Evolutionary conservation across 2,888 invertebrate genomes (phyloP).

Genomic region (Pogonocherus hispidulus): DNA sequence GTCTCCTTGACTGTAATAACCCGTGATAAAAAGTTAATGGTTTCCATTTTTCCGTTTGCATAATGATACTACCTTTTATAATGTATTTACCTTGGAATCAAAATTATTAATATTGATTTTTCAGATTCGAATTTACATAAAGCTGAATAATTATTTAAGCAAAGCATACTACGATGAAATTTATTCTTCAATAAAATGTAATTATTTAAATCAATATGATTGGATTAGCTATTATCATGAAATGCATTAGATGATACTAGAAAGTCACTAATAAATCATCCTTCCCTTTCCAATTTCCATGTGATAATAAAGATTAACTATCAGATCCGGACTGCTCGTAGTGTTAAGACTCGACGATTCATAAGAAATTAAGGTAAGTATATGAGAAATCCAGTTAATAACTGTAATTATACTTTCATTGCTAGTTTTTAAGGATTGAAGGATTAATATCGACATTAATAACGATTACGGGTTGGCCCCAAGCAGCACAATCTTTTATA

Average conservation of each 20-base stretch:
- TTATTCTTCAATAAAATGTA: slow-evolving; percentile 30
- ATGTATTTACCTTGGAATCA: slow-evolving; percentile 20
- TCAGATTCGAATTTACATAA: slow-evolving; percentile 30
- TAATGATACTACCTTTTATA: slow-evolving; percentile 14
- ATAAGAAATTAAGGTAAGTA: slow-evolving; percentile 35
- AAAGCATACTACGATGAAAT: slow-evolving; percentile 16
- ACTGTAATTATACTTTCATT: slow-evolving; percentile 42
- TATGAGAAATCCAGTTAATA: slow-evolving; percentile 43
- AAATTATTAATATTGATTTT: slow-evolving; percentile 29
- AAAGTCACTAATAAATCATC: slow-evolving; percentile 20
- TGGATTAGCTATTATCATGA: slow-evolving; percentile 33
- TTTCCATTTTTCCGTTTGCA: background rate
- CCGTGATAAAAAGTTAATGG: slow-evolving; percentile 15
- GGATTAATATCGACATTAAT: slow-evolving; percentile 31
- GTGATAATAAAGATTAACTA: slow-evolving; percentile 21
- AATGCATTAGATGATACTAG: slow-evolving; percentile 13
- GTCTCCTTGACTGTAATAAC: slow-evolving; percentile 7
- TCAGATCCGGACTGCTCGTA: slow-evolving; percentile 4
- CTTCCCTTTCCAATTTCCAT: background rate
- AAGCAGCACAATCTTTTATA: slow-evolving; percentile 6
- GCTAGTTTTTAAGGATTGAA: slow-evolving; percentile 30
- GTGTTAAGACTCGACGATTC: slow-evolving; percentile 10
- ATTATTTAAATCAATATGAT: slow-evolving; percentile 36
- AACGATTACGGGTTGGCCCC: slow-evolving; percentile 8
- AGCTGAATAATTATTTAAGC: slow-evolving; percentile 27